Conservation (phyloP, 1,140 invertebrate species). For the Charaxes varanes region DNA sequence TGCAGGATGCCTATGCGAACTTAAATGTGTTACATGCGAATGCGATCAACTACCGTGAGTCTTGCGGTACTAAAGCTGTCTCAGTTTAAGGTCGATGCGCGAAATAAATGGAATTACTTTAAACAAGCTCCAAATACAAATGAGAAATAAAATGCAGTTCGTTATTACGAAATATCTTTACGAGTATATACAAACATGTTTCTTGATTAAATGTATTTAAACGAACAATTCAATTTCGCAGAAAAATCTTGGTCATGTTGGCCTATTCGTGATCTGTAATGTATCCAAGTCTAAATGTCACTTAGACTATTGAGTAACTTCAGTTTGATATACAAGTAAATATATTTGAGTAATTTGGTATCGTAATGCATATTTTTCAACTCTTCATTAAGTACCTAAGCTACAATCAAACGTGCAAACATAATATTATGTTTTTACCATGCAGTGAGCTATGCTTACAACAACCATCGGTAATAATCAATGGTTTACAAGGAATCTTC, state of each 20-base stretch:
- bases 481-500: constrained; percentile 41
- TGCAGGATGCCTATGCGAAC: constrained; percentile 52
- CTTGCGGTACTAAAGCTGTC: constrained; percentile 24
- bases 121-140: constrained; percentile 19
- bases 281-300: constrained; percentile 14
- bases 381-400: no score
- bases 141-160: constrained; percentile 18
- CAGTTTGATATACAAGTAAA: constrained; percentile 30
- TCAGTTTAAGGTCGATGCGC: constrained; percentile 21
- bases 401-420: constrained; percentile 64
- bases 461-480: constrained; percentile 54
- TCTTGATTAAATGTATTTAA: constrained; percentile 20
- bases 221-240: constrained; percentile 72
- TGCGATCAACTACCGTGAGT: constrained; percentile 61
- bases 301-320: constrained; percentile 9
- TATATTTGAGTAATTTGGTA: constrained; percentile 22
- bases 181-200: constrained; percentile 29
- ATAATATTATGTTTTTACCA: constrained; percentile 44
- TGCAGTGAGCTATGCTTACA: constrained; percentile 54
- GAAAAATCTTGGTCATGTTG: constrained; percentile 10
- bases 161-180: constrained; percentile 25
- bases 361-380: constrained; percentile 20
- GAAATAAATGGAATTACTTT: constrained; percentile 14
- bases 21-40: constrained; percentile 60
- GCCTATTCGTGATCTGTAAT: not conserved